phyloP scores from a whole-genome alignment of 2,797 vertebrate genomes.

The Liparis tanakae region DNA sequence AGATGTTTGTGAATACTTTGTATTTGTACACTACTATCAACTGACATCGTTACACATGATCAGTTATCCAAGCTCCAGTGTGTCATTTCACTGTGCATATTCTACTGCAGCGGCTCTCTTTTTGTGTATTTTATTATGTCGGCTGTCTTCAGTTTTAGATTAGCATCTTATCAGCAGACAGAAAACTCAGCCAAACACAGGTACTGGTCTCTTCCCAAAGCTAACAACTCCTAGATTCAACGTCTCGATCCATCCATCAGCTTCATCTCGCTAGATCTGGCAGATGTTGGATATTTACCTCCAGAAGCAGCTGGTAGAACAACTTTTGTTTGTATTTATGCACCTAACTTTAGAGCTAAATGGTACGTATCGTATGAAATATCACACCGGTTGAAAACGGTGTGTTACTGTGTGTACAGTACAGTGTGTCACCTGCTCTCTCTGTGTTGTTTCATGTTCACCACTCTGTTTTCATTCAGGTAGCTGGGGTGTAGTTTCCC shows the following conservation, averaged over 20 bases:
- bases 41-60: background rate
- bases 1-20: too few species aligned
- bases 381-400: background rate
- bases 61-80: background rate
- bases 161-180: slow-evolving; percentile 24
- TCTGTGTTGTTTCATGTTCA: slow-evolving; percentile 48
- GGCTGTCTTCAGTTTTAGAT: slow-evolving; percentile 2
- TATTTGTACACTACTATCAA: background rate
- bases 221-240: background rate
- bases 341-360: background rate
- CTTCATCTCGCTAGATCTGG: slow-evolving; percentile 1
- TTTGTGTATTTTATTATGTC: background rate
- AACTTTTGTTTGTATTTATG: slow-evolving; percentile 14
- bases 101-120: background rate
- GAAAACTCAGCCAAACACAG: slow-evolving; percentile 23
- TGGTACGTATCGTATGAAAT: background rate
- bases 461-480: slow-evolving; percentile 76
- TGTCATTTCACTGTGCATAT: background rate
- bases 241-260: background rate
- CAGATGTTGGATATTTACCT: slow-evolving; percentile 18
- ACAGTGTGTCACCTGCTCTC: slow-evolving; percentile 14
- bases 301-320: background rate
- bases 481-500: slow-evolving; percentile 80
- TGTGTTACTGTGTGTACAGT: slow-evolving; percentile 6
- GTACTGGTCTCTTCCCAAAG: background rate